Percentiles rank a stretch among this genome's conserved stretches.
These are phyloP conservation scores for Atethmia centrago DNA, from an alignment of 2,888 invertebrate genomes.

Conservation along the genomic window DNA sequence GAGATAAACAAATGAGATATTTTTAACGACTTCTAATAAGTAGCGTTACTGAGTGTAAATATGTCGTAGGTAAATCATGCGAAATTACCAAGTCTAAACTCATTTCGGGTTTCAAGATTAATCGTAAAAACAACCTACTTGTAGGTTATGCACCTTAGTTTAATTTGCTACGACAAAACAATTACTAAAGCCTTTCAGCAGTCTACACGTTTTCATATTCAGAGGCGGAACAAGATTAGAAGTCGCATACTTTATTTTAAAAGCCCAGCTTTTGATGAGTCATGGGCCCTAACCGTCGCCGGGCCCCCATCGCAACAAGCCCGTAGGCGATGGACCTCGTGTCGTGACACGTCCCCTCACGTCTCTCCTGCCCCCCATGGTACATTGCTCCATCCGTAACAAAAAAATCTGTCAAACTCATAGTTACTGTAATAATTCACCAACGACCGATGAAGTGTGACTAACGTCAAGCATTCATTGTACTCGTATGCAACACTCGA, in stretches of 20 bases:
- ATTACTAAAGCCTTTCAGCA: conserved; percentile 1
- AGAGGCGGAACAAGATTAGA: background rate
- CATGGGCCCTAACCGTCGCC: conserved; percentile 16
- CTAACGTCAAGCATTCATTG: conserved; percentile 38
- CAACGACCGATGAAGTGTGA: conserved; percentile 36
- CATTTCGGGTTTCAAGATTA: conserved; percentile 28
- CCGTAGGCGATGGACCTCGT: background rate
- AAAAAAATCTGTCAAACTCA: conserved; percentile 29
- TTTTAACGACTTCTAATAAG: too few species aligned
- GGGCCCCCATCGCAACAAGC: background rate
- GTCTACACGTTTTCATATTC: background rate
- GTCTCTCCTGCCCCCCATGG: background rate
- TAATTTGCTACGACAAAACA: background rate
- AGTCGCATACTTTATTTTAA: background rate
- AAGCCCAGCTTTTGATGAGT: conserved; percentile 1
- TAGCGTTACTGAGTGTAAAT: background rate
- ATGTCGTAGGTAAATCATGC: background rate
- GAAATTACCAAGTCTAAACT: conserved; percentile 33
- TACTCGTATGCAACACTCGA: conserved; percentile 15
- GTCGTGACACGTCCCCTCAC: conserved; percentile 29
- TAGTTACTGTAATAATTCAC: conserved; percentile 11
- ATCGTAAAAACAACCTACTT: conserved; percentile 32
- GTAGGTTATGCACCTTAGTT: background rate
- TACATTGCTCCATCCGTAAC: conserved; percentile 29
- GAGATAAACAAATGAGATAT: too few species aligned